phyloP scores from a whole-genome alignment of 2,797 vertebrate species.

The Rhinogobio ventralis region DNA sequence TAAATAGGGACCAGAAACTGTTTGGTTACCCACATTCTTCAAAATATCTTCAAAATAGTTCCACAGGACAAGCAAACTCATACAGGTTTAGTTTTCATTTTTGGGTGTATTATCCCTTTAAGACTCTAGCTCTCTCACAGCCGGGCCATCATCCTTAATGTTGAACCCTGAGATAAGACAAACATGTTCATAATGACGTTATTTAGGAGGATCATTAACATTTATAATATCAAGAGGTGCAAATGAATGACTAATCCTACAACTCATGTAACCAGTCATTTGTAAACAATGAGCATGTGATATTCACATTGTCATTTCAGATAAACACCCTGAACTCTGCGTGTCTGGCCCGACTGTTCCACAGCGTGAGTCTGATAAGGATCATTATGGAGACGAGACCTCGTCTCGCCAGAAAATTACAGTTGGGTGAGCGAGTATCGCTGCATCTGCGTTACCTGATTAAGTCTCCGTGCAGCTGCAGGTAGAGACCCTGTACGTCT shows the following conservation, averaged over 20 bases:
- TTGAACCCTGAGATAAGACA: neutral
- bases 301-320: slow-evolving; percentile 6
- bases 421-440: neutral
- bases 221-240: neutral
- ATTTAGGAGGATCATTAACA: slow-evolving; percentile 7
- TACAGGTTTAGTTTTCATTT: neutral
- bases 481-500: slow-evolving; percentile 82
- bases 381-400: neutral
- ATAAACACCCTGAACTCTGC: neutral
- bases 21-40: neutral
- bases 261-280: neutral
- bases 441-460: slow-evolving; percentile 82
- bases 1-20: neutral
- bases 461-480: slow-evolving; percentile 94
- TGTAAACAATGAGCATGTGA: neutral
- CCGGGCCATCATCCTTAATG: neutral
- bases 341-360: neutral
- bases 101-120: neutral
- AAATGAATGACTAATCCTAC: neutral
- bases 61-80: neutral
- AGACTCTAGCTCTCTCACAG: neutral
- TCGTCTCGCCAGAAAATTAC: slow-evolving; percentile 32
- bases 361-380: neutral
- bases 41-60: neutral
- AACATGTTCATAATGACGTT: neutral